Base-by-base conservation (phyloP, 2,888 invertebrate genomes). In the Ferrisia virgata region DNA sequence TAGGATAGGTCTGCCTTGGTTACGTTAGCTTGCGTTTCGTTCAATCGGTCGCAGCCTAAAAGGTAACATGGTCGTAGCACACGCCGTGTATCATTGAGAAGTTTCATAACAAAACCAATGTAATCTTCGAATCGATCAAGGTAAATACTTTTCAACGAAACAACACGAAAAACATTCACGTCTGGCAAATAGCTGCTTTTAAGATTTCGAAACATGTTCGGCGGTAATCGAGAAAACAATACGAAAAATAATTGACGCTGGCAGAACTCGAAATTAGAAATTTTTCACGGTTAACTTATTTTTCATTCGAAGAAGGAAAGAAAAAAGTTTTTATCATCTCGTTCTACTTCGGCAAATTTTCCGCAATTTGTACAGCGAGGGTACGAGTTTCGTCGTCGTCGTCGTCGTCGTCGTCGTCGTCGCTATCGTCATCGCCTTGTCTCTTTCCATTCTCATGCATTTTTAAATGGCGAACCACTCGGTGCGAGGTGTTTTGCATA, bases 221-320 rank as follows among this genome's bases (percentile, higher is more conserved):
- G 15, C 72, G 36, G 15, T 33, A 72, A 72, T 33, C n/a, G 72
- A 1, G 72, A 72, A 72, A 72, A 72, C 72, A 72, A 72, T 72
- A 72, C 72, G 36, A 33, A 72, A 72, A 72, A 72, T 72, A 72
- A 33, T 33, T 28, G 36, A 72, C 72, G 36, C 36, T 72, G 13
- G 33, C 6, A 33, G 13, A 72, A 72, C 33, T 33, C 36, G 72
- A 72, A 72, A 72, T 72, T 72, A 72, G 33, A 72, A 72, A 72
- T 72, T 72, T 72, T 72, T 72, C 72, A 72, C 72, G 72, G 33
- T 72, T 72, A 15, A 33, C 28, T 72, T 72, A 72, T 36, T 72
- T 36, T 72, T 72, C 36, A 25, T 64, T 72, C 72, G 72, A 72
- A 64, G 58, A 25, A 11, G 28, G 22, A 53, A 22, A n/a, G n/a